These are phyloP conservation scores for Amphimedon queenslandica DNA, from an alignment of 37 sponge, comb jelly and placozoan genomes.

Conservation along the genomic window DNA sequence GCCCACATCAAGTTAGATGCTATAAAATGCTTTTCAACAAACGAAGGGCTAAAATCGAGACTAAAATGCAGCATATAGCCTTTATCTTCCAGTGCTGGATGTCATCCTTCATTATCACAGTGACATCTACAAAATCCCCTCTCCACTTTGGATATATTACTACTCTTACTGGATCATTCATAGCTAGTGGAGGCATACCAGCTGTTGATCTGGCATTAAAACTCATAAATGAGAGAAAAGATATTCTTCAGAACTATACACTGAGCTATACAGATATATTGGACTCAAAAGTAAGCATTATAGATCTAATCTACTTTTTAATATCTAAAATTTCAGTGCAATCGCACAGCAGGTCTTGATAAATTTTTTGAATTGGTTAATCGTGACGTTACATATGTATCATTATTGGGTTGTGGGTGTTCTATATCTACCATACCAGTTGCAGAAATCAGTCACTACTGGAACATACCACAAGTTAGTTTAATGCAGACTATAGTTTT, in stretches of 20 bases:
- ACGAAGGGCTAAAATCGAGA: no score
- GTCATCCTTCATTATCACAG: no score
- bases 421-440: conserved; percentile 27
- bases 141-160: conserved; percentile 13
- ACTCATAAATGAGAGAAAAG: not conserved
- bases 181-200: conserved; percentile 6
- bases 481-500: not conserved
- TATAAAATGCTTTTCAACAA: no score
- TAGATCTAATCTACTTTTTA: not conserved
- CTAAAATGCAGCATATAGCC: no score
- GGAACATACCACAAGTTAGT: conserved; percentile 30
- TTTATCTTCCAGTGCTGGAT: no score
- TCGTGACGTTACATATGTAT: conserved; percentile 3
- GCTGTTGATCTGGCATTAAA: conserved; percentile 2
- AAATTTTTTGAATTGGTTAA: not conserved
- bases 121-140: no score
- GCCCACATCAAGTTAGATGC: no score
- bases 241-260: conserved; percentile 8
- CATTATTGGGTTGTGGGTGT: conserved; percentile 18
- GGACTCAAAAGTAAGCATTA: conserved; percentile 1
- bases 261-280: not conserved
- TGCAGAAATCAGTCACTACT: conserved; percentile 26
- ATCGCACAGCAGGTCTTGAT: not conserved
- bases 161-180: not conserved
- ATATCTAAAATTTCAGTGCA: not conserved